Base-by-base conservation (phyloP, 2,888 invertebrate genomes). In the Graphium colonna region DNA sequence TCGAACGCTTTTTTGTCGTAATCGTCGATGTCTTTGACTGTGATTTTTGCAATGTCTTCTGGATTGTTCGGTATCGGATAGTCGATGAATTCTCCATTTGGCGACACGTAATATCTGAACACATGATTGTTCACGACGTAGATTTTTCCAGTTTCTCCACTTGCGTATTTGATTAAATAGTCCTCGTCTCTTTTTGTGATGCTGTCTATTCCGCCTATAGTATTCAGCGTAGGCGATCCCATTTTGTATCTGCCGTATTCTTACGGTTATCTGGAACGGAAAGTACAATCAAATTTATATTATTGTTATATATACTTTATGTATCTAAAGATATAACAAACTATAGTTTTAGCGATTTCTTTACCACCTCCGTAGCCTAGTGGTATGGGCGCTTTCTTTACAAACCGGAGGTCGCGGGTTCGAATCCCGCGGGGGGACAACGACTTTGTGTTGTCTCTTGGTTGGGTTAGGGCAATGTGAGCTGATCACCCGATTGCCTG, bases 81-180 rank as follows among this genome's bases (percentile, higher is more conserved):
- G 3, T 87, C 85, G 3, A 68, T 60, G 55, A 87, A 89, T 1
- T 59, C 57, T 1, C 76, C 77, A n/a, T 64, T 72, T 1, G 80
- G 81, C 1, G 85, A 82, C 79, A 88, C 79, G 61, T 84, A 79
- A 57, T 73, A 88, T 64, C 79, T 77, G 51, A 87, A 80, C 0
- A 82, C 83, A 67, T 87, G 87, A 43, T 71, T 70, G 58, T 83
- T 86, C 31, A 87, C 60, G 53, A 89, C 77, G 51, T 77, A 67
- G 16, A 89, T 58, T 58, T 68, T 75, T 1, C 79, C 80, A 15
- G 60, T 51, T 72, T 86, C 83, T 1, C 77, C 77, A 1, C 76
- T 76, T 55, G 60, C 54, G 60, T 82, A 88, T 48, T 69, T 49
- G 46, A 88, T 74, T 9, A 61, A 52, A 57, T 71, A 88, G 54